Evolutionary conservation across 2,797 vertebrate species (phyloP).

Genomic region (Rhabdophis nuchalis): DNA sequence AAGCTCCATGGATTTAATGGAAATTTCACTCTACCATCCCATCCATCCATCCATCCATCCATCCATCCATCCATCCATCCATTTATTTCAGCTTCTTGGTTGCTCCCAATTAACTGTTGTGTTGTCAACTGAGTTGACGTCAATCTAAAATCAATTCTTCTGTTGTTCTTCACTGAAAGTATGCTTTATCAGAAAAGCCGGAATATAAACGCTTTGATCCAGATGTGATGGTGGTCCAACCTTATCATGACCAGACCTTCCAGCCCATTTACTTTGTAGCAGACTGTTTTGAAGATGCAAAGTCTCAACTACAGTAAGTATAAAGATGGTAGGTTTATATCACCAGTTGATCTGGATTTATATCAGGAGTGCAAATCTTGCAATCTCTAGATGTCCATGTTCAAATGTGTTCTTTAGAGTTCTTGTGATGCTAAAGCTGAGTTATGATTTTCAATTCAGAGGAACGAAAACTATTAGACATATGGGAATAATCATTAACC

Average conservation of each 20-base stretch:
- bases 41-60: not conserved
- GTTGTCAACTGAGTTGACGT: not conserved
- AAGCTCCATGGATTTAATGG: not conserved
- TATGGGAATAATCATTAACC: not conserved
- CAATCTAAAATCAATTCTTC: not conserved
- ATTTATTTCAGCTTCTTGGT: not conserved
- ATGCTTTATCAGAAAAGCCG: constrained; percentile 79
- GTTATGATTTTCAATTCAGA: not conserved
- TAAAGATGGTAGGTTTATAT: not conserved
- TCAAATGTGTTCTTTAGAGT: not conserved
- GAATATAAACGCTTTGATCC: constrained; percentile 78
- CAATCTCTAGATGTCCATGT: not conserved
- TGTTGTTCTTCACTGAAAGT: constrained; percentile 61
- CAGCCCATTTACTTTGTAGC: constrained; percentile 84
- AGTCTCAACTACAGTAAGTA: constrained; percentile 76
- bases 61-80: too few species aligned
- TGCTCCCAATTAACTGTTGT: not conserved
- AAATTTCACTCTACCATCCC: not conserved
- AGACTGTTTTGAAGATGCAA: constrained; percentile 84
- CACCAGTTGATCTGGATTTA: not conserved
- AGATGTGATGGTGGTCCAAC: constrained; percentile 75
- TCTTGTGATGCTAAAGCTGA: not conserved
- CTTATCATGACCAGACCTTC: constrained; percentile 81
- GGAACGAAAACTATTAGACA: not conserved
- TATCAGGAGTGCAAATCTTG: not conserved